Percentiles rank a stretch among this genome's conserved stretches.
These are phyloP conservation scores for Leptoteleia sp. DNA, from an alignment of 1,140 invertebrate species.

Conservation along the genomic window DNA sequence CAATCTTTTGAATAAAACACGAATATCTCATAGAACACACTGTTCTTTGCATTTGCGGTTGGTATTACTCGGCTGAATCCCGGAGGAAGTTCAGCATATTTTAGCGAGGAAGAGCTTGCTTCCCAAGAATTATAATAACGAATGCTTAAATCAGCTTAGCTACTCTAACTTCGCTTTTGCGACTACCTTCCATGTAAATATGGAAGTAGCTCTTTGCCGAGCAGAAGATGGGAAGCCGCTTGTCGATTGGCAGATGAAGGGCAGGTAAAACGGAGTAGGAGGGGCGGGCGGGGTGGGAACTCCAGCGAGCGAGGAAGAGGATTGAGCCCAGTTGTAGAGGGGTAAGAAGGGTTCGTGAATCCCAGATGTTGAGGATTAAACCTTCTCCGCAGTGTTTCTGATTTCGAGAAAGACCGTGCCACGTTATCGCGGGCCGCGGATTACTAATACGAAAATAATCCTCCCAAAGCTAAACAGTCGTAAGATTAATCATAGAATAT, in stretches of 20 bases:
- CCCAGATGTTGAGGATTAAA: conserved; percentile 79
- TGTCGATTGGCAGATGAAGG: conserved; percentile 71
- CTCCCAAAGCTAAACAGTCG: conserved; percentile 41
- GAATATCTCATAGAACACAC: conserved; percentile 37
- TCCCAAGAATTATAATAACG: conserved; percentile 80
- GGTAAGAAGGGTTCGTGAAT: conserved; percentile 77
- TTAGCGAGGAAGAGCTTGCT: conserved; percentile 65
- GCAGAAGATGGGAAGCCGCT: conserved; percentile 72
- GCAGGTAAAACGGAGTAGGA: conserved; percentile 48
- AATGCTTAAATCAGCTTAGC: conserved; percentile 81
- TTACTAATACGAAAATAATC: conserved; percentile 62
- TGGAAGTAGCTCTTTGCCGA: conserved; percentile 76
- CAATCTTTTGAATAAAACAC: conserved; percentile 59
- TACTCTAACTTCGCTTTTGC: conserved; percentile 78
- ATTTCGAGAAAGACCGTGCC: conserved; percentile 71
- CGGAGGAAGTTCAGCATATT: conserved; percentile 65
- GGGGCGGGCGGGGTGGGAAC: too few species aligned
- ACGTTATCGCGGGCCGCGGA: conserved; percentile 52
- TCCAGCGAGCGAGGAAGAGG: conserved; percentile 62
- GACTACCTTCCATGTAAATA: conserved; percentile 78
- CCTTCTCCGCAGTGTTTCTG: conserved; percentile 75
- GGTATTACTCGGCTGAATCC: conserved; percentile 50
- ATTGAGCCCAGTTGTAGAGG: conserved; percentile 60
- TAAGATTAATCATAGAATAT: too few species aligned
- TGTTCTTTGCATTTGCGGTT: conserved; percentile 58